phyloP scores from a whole-genome alignment of 2,113 vertebrate genomes.

The Actenoides lindsayi region DNA sequence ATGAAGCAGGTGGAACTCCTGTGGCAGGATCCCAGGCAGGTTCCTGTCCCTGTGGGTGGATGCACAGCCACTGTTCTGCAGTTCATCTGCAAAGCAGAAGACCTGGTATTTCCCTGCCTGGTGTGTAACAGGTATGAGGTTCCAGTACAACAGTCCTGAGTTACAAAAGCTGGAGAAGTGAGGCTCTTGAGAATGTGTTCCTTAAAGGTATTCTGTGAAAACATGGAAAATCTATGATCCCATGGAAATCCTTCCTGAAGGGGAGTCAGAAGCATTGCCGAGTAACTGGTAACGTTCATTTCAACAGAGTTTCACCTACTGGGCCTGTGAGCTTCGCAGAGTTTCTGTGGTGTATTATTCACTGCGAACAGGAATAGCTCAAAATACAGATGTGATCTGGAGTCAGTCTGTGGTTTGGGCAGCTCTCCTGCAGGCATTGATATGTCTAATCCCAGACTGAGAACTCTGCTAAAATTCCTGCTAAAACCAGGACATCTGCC shows the following conservation, averaged over 20 bases:
- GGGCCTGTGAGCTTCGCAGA: conserved; percentile 18
- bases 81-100: background rate
- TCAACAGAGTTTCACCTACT: background rate
- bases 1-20: background rate
- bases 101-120: background rate
- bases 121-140: fast-evolving
- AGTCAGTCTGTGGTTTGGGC: conserved; percentile 46
- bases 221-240: background rate
- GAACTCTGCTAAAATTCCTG: background rate
- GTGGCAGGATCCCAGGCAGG: background rate
- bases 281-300: background rate
- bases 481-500: background rate
- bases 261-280: background rate
- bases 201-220: background rate
- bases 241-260: background rate
- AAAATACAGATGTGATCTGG: background rate
- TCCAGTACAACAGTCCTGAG: background rate
- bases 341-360: conserved; percentile 46
- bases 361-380: conserved; percentile 7
- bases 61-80: background rate
- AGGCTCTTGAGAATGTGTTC: background rate
- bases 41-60: background rate
- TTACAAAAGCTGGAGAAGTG: background rate
- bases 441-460: background rate
- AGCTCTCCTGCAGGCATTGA: background rate